These are phyloP conservation scores for Holcopasites calliopsidis DNA, from an alignment of 1,140 invertebrate genomes.

Conservation along the genomic window DNA sequence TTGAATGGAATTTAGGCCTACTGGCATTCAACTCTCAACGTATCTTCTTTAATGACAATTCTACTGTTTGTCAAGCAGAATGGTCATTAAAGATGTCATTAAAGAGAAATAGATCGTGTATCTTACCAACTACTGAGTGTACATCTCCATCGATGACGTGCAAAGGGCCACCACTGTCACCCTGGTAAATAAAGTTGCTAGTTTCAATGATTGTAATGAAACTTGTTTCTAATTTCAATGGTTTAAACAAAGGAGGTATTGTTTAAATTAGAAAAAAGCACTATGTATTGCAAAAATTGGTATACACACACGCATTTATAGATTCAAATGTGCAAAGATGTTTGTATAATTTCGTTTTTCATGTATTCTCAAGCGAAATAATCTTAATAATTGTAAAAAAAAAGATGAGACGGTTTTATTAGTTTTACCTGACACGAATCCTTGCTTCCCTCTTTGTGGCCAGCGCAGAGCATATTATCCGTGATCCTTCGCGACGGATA, in stretches of 20 bases:
- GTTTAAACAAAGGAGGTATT: too few relatives aligned
- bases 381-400: neutral
- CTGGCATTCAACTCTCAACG: too few relatives aligned
- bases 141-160: conserved; percentile 78
- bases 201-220: too few relatives aligned
- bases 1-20: too few relatives aligned
- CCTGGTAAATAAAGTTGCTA: conserved; percentile 70
- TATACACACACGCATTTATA: neutral
- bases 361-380: neutral
- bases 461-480: conserved; percentile 93
- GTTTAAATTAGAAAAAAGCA: too few relatives aligned
- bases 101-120: neutral
- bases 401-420: neutral
- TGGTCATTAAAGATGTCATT: too few relatives aligned
- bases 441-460: conserved; percentile 86
- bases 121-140: conserved; percentile 80
- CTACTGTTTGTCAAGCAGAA: neutral
- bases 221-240: too few relatives aligned
- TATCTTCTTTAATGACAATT: neutral
- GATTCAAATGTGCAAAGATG: neutral
- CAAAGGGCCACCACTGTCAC: conserved; percentile 85
- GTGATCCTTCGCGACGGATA: conserved; percentile 87
- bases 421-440: conserved; percentile 87
- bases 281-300: too few relatives aligned
- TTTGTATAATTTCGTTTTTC: conserved; percentile 2